Base-by-base conservation (phyloP, 2,113 vertebrate genomes). In the Otus sunia region DNA sequence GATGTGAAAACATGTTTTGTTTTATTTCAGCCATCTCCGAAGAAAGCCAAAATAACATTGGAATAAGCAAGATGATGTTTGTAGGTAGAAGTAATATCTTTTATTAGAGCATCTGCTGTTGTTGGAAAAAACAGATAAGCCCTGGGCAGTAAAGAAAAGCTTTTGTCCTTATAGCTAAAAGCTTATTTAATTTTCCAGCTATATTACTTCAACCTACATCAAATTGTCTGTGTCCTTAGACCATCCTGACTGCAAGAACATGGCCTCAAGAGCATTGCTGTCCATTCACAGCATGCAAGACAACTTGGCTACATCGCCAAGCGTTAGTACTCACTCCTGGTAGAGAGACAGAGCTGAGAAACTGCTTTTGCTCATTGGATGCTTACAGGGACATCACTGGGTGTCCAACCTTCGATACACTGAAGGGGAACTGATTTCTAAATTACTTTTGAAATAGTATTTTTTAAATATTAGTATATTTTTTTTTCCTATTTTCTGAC, bases 1-100 rank as follows among this genome's bases (percentile, higher is more conserved):
- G 86, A 95, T 94, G 92, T 87, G 95, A 94, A 97, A 97, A 96
- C 85, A 84, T 74, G 67, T 37, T 93, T 82, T 90, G 74, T 95
- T 97, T 96, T 91, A 96, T 97, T 96, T 97, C 69, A 88, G 36
- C 89, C 90, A 89, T 37, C 88, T 83, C 89, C 67, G 74, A 90
- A 86, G 81, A 62, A 94, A 77, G 82, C 95, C 90, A 97, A 84
- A 96, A 95, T 89, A 90, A 97, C 43, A 41, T 36, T 34, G 29
- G 63, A 49, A 59, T 53, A 80, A 90, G 73, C 49, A 74, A 83
- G 60, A 62, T 0, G 4, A 53, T 34, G 43, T 58, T 79, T 59
- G 84, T 63, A 91, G 59, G 93, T 36, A 75, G 67, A 88, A 79
- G 26, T 29, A 74, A 59, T 69, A 84, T 41, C 49, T 88, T 92